phyloP scores from a whole-genome alignment of 2,888 invertebrate genomes.

The Hofmannophila pseudospretella region DNA sequence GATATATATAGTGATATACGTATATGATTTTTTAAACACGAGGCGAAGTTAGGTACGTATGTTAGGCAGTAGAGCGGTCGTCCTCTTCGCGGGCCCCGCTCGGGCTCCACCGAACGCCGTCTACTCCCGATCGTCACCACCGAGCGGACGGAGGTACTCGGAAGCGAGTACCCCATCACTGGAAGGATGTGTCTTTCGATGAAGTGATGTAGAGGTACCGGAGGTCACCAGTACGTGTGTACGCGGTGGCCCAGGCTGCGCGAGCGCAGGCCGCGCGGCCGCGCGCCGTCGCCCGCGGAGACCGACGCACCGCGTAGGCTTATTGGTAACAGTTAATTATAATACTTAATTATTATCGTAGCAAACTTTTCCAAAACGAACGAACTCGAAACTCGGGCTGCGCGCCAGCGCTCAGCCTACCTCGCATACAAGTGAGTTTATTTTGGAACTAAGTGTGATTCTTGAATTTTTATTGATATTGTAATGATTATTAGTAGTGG shows the following conservation, averaged over 20 bases:
- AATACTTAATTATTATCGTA: conserved; percentile 76
- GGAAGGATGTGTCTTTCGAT: conserved; percentile 2
- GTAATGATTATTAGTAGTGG: conserved; percentile 77
- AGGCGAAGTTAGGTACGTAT: conserved; percentile 75
- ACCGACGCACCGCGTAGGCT: conserved; percentile 74
- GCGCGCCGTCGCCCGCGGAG: conserved; percentile 55
- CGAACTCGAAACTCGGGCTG: conserved; percentile 80
- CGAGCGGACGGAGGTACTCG: background rate
- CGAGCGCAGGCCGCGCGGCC: conserved; percentile 4
- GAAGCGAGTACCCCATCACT: background rate
- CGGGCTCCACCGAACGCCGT: background rate
- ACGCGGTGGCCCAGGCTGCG: conserved; percentile 1
- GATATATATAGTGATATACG: conserved; percentile 77
- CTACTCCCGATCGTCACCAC: conserved; percentile 7
- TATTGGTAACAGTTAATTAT: conserved; percentile 76
- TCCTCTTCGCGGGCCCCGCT: conserved; percentile 59
- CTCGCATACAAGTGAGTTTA: conserved; percentile 87
- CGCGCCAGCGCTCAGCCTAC: conserved; percentile 80
- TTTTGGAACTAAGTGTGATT: conserved; percentile 87
- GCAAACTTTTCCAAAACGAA: conserved; percentile 79
- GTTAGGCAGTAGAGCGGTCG: conserved; percentile 76
- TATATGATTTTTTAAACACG: conserved; percentile 77
- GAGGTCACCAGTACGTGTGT: too few relatives aligned
- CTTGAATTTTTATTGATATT: conserved; percentile 81
- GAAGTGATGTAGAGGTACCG: too few relatives aligned